Evolutionary conservation across 2,888 invertebrate species (phyloP), one percentile per base, ranked within the genome.

Genomic region (Podotricha telesiphe): DNA sequence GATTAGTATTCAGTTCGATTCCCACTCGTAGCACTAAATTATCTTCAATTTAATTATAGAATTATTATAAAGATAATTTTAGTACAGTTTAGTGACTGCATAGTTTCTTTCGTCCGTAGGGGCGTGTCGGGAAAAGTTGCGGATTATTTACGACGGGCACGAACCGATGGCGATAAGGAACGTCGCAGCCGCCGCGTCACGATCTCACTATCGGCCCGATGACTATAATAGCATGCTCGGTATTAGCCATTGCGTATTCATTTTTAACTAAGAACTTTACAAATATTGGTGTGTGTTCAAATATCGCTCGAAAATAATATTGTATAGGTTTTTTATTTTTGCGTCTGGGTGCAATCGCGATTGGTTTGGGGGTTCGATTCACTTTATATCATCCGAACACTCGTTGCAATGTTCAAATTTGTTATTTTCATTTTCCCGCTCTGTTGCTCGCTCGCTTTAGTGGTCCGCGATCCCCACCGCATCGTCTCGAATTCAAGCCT

Each of bases 121-220:
- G 91, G 92, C 91, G 92, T 89, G 90, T 85, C 91, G 89, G 91
- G 89, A 90, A 92, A 91, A 91, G 89, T 90, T 91, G 90, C 89
- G 86, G 90, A 90, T 91, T 92, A 93, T 93, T 91, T 93, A 93
- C 92, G 90, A 88, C 81, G 85, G 81, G 91, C 92, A 92, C 92
- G 92, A 92, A 90, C 81, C 89, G 93, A 91, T 93, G 87, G 84
- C 88, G 93, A 93, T 93, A 92, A 93, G 88, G 88, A 88, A 87
- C 91, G 91, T 93, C 91, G 91, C 90, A 90, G 87, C 85, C 89
- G 83, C 89, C 86, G 85, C 89, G 91, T 93, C 93, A 93, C 93
- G 93, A 93, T 93, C 91, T 90, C 76, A 78, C 90, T 91, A 91
- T 91, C 90, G 87, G 75, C 80, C 63, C 80, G 88, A 89, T 87